Evolutionary conservation across 2,888 invertebrate genomes (phyloP), one percentile per base, ranked within the genome.

Genomic region (Acheta domesticus): DNA sequence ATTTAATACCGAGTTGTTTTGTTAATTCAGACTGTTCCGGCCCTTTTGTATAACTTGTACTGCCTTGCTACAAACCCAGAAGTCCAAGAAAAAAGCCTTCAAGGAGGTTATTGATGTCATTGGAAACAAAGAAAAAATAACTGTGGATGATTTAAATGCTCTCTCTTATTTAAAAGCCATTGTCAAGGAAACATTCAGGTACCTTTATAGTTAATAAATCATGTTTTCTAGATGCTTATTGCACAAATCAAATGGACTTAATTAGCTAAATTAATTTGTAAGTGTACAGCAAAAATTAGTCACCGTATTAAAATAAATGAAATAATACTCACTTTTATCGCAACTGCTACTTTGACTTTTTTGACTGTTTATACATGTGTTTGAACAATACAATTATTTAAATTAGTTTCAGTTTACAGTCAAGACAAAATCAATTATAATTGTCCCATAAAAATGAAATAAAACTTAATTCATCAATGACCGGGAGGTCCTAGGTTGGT

Each of bases 181-280:
- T 83, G 85, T 93, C 11, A 92, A 92, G 84, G 93, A 93, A 85
- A 86, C 90, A 0, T 86, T 89, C 76, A 87, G 92, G 86, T 86
- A 36, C 23, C 8, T 36, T 36, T 8, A 80, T 76, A 23, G 19
- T 12, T 23, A 19, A 12, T 23, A n/a, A 21, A 23, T 11, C 8
- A 23, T 76, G 21, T 76, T 76, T 20, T 76, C 5, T 2, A 19
- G 19, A 76, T 76, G 36, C 76, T 36, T 36, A 36, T 36, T 36
- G 36, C 36, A 36, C 36, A 36, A 36, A 36, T 8, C 8, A 36
- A 36, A 36, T 36, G 8, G 11, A 36, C 36, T 23, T 19, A 76
- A 76, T 76, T 23, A 76, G 36, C 19, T 19, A 76, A 76, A 20
- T 23, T n/a, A 16, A 5, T 36, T 36, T 36, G 36, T 36, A 36